Base-by-base conservation (phyloP, 2,113 vertebrate genomes). In the Nannospalax galili region DNA sequence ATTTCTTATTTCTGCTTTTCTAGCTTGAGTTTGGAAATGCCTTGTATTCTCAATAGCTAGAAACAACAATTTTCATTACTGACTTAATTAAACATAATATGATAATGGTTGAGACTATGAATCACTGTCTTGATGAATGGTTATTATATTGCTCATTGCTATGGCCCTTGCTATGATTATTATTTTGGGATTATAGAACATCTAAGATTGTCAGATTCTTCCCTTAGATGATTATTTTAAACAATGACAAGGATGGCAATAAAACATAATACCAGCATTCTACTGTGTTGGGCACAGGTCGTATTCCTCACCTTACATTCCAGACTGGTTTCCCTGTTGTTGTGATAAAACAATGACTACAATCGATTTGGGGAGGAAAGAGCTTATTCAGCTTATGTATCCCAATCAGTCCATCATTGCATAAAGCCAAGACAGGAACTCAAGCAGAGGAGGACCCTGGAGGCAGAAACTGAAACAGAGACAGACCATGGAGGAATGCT, bases 111-210 rank as follows among this genome's bases (percentile, higher is more conserved):
- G 15, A 92, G 91, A 94, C 96, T 93, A 92, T 94, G 88, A 96
- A 92, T 97, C 91, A 96, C 74, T 52, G 17, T 79, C 64, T 92
- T 89, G 94, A 97, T 96, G 91, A 89, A 84, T 86, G 42, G 80
- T 95, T 91, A 92, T 92, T 95, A 92, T 89, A 89, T 89, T 96
- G 93, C 78, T 95, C 79, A 88, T 97, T 74, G 95, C 92, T 86
- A 89, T 87, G 93, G 35, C 0, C 0, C 86, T 92, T 95, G 79
- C 87, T 96, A 86, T 95, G 91, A 96, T 96, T 94, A 96, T 97
- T 92, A 94, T 96, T 97, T 92, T 48, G 93, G n/a, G 48, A 94
- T 97, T 96, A 95, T 79, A 75, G 62, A 78, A 70, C 58, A 88
- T 85, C 70, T 30, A 79, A 86, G 96, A 97, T 89, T 79, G 89